A percentile compares a stretch with the other conserved stretches of the same genome.
These are phyloP conservation scores for Carassius carassius DNA, from an alignment of 2,113 vertebrate species.

Conservation along the genomic window DNA sequence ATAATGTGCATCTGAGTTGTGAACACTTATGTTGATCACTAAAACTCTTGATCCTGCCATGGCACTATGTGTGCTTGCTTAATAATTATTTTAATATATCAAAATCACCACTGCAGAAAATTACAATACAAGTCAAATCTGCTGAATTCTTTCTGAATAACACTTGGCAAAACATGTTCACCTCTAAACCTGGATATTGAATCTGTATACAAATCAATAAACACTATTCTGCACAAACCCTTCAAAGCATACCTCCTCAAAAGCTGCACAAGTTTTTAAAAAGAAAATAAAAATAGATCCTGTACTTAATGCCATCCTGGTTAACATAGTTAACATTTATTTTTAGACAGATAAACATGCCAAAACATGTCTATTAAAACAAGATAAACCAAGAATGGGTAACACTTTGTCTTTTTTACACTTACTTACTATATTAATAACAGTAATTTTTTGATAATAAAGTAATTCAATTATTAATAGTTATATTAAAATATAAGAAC, in stretches of 20 bases:
- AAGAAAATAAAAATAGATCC: background rate
- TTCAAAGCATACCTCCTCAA: background rate
- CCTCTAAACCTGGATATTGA: background rate
- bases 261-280: conserved; percentile 6
- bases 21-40: background rate
- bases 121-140: conserved; percentile 8
- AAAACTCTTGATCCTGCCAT: background rate
- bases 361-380: background rate
- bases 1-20: conserved; percentile 13
- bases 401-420: background rate
- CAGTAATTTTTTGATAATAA: background rate
- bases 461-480: too few relatives aligned
- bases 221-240: background rate
- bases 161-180: background rate
- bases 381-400: background rate
- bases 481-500: too few relatives aligned
- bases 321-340: background rate
- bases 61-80: background rate
- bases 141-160: background rate
- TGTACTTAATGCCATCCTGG: background rate
- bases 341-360: background rate
- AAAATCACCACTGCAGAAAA: background rate
- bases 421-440: background rate
- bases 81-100: background rate
- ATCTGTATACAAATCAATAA: background rate